Percentiles rank a stretch among this genome's conserved stretches.
phyloP scores from a whole-genome alignment of 2,888 invertebrate species.

The Lasioglossum vierecki region DNA sequence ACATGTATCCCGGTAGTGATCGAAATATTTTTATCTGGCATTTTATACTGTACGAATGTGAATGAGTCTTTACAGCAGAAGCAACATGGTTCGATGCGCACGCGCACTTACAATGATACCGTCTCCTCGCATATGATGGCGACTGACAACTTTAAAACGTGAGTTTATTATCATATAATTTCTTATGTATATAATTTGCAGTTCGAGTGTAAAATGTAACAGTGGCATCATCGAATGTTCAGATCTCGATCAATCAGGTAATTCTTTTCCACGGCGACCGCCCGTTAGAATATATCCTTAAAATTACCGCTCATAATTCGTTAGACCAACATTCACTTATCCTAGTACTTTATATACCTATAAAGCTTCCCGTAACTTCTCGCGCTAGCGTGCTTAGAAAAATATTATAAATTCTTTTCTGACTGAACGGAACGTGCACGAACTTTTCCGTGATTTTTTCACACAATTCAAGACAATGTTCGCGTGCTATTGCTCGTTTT shows the following conservation, averaged over 20 bases:
- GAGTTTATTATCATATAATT: constrained; percentile 79
- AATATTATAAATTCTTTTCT: constrained; percentile 37
- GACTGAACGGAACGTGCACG: constrained; percentile 22
- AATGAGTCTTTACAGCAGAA: constrained; percentile 68
- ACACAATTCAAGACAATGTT: constrained; percentile 13
- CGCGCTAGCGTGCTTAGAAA: constrained; percentile 47
- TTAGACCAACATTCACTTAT: constrained; percentile 70
- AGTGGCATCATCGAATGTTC: constrained; percentile 41
- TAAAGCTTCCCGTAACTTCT: constrained; percentile 67
- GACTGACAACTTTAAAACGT: constrained; percentile 83
- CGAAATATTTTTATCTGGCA: constrained; percentile 49
- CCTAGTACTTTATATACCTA: constrained; percentile 68
- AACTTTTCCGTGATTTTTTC: not conserved
- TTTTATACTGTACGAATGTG: constrained; percentile 52
- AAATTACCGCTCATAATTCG: constrained; percentile 69
- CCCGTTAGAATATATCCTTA: constrained; percentile 58
- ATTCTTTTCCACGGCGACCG: constrained; percentile 33
- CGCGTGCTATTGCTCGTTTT: constrained; percentile 2
- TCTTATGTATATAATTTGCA: constrained; percentile 59
- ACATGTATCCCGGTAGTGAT: constrained; percentile 24
- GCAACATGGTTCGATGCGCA: constrained; percentile 73
- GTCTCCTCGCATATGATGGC: constrained; percentile 79
- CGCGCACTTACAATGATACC: constrained; percentile 74
- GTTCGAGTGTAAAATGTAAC: constrained; percentile 63
- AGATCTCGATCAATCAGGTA: constrained; percentile 30